Base-by-base conservation (phyloP, 2,888 invertebrate species). In the Drosophila buzzatii region DNA sequence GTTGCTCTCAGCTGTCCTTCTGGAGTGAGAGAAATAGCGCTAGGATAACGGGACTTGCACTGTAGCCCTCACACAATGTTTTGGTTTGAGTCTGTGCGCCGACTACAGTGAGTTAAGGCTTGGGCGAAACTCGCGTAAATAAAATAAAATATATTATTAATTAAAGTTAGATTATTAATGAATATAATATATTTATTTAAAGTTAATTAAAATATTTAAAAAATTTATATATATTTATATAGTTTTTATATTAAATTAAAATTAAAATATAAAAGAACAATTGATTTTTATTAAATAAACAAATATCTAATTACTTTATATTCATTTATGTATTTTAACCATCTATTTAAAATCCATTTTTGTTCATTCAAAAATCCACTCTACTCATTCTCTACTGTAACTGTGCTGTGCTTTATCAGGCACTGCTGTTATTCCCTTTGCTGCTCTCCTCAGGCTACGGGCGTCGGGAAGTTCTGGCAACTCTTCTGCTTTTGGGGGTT, bases 1-100 rank as follows among this genome's bases (percentile, higher is more conserved):
- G 33, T 68, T 73, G 63, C 73, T 72, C 76, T 82, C 89, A 85
- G 85, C 85, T 85, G 85, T 81, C 70, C 53, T 41, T 39, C 57
- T 49, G 73, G 72, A 55, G 42, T 58, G 81, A 16, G 58, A 23
- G 35, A 16, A 44, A 37, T 51, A 20, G 31, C 47, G 27, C 8
- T 31, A 53, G 67, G 37, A 49, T 33, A 56, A 31, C 67, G 51
- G 76, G 61, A 52, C 55, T 69, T 60, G 70, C 53, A 53, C 39
- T 39, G n/a, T 33, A 59, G 18, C 42, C 41, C 47, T 49, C 45
- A n/a, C 41, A 12, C 47, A 75, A 70, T 71, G 58, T 64, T 72
- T 76, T 63, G 72, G 47, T 45, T 71, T 56, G 47, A 52, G 70
- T 79, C 80, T 79, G 80, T 57, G 80, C 80, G 76, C 80, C 80